Percentiles rank a stretch among this genome's conserved stretches.
Conservation (phyloP, 2,113 vertebrate species). For the Rhabdornis inornatus region DNA sequence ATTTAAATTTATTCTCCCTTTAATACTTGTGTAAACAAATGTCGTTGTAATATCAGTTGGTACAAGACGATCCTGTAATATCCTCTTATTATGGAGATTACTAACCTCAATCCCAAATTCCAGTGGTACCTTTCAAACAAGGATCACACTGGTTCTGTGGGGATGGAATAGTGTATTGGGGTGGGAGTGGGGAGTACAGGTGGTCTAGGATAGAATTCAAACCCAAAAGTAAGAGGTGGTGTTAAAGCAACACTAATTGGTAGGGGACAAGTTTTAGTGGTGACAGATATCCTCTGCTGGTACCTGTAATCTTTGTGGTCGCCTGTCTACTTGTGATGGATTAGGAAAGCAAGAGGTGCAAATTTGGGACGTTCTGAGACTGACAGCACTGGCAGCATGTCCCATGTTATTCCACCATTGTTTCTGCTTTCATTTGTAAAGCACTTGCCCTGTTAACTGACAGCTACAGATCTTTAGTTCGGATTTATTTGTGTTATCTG, state of each 20-base stretch:
- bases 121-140: neutral
- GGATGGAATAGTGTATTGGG: neutral
- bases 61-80: neutral
- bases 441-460: neutral
- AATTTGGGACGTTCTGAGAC: neutral
- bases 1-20: constrained; percentile 14
- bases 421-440: neutral
- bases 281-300: neutral
- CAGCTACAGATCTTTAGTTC: neutral
- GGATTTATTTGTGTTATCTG: neutral
- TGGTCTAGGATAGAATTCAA: neutral
- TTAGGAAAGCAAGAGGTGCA: neutral
- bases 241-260: neutral
- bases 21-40: neutral
- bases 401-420: neutral
- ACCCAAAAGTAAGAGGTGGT: neutral
- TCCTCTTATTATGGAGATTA: neutral
- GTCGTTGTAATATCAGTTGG: neutral
- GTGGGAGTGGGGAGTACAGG: neutral
- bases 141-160: neutral
- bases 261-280: neutral
- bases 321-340: neutral
- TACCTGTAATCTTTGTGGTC: neutral
- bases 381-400: neutral
- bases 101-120: neutral